Evolutionary conservation across 37 sponge, comb jelly and placozoan species (phyloP).

Genomic region (Aplysina aerophoba): DNA sequence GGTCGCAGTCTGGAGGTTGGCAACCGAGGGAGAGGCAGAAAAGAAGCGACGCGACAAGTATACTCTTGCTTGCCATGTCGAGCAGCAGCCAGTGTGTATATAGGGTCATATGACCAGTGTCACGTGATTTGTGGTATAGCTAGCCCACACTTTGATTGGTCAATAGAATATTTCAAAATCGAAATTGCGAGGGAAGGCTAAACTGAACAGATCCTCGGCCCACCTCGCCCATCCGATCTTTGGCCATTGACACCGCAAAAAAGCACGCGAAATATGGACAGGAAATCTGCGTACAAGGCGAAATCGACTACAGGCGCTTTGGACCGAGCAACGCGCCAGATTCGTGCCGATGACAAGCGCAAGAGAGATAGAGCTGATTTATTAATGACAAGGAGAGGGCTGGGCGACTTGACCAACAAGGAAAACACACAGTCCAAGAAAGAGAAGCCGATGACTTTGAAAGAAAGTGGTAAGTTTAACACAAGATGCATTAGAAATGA

Average conservation of each 20-base stretch:
- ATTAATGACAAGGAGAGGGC: not conserved
- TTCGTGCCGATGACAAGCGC: not conserved
- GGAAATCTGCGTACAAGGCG: conserved; percentile 8
- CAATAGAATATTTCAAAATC: not conserved
- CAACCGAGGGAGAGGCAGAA: conserved; percentile 36
- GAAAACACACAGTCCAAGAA: not conserved
- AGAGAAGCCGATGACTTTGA: conserved; percentile 1
- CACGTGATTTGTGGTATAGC: too few species aligned
- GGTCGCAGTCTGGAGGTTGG: conserved; percentile 85
- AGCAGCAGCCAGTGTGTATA: not conserved
- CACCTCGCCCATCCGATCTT: too few species aligned
- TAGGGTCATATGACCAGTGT: not conserved
- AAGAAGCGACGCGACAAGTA: conserved; percentile 21
- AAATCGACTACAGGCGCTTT: conserved; percentile 9
- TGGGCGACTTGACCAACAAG: not conserved
- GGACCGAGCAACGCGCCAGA: not conserved
- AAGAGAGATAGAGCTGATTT: not conserved
- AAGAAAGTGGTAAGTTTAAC: conserved; percentile 24
- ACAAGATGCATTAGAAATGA: too few species aligned
- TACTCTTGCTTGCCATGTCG: not conserved
- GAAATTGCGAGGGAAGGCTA: not conserved
- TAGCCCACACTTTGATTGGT: conserved; percentile 27
- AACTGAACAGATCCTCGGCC: too few species aligned
- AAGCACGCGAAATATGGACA: not conserved
- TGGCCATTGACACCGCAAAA: too few species aligned